Conservation (phyloP, 2,797 vertebrate species). For the Pangasius mekongensis region DNA sequence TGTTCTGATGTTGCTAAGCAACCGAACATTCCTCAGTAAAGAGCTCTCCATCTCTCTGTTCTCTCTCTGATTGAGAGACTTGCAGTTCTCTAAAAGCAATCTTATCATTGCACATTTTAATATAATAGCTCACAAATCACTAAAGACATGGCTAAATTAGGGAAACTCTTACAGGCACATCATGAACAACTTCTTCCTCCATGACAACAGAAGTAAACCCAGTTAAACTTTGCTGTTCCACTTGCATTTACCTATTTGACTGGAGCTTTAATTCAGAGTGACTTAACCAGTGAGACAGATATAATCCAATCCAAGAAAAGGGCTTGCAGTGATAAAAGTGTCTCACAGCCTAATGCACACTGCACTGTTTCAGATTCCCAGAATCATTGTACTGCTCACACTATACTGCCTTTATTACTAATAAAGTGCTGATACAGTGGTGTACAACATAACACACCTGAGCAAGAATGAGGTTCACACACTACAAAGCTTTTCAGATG, state of each 20-base stretch:
- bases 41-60: slow-evolving; percentile 20
- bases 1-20: slow-evolving; percentile 62
- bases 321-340: background rate
- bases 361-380: background rate
- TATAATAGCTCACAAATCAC: slow-evolving; percentile 5
- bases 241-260: background rate
- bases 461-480: background rate
- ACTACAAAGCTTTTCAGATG: background rate
- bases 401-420: background rate
- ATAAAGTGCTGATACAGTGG: background rate
- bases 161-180: background rate
- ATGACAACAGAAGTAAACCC: background rate
- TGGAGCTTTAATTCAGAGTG: slow-evolving; percentile 6
- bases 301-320: slow-evolving; percentile 7
- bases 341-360: background rate
- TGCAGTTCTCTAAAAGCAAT: slow-evolving; percentile 19
- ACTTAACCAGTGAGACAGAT: background rate
- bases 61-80: background rate
- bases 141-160: slow-evolving; percentile 10
- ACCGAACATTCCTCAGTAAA: slow-evolving; percentile 57
- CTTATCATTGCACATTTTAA: slow-evolving; percentile 37
- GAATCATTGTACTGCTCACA: background rate
- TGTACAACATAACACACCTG: background rate
- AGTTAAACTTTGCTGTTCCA: background rate
- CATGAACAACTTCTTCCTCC: background rate